Evolutionary conservation across 2,797 vertebrate species (phyloP).

Genomic region (Carapus acus): DNA sequence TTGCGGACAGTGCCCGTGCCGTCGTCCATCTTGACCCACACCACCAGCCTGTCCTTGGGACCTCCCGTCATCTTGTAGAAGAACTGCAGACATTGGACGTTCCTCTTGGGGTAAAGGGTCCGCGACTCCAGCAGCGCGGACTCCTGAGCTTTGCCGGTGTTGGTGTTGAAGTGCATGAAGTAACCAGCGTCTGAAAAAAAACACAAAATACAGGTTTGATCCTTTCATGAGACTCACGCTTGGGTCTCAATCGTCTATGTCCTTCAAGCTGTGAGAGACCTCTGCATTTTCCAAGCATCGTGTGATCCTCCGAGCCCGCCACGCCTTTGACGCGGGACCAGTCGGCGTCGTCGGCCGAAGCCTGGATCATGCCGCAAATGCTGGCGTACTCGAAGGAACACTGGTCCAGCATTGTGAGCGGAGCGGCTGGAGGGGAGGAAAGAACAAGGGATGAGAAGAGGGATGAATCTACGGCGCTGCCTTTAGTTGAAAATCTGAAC

Average conservation of each 20-base stretch:
- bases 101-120: conserved; percentile 83
- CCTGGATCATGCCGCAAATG: conserved; percentile 91
- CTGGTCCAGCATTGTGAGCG: conserved; percentile 84
- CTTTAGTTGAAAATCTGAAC: too few relatives aligned
- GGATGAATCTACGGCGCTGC: too few relatives aligned
- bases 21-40: conserved; percentile 83
- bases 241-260: neutral
- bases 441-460: neutral
- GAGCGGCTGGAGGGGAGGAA: conserved; percentile 67
- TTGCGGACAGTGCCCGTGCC: conserved; percentile 74
- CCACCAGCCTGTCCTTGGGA: conserved; percentile 71
- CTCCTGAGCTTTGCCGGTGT: conserved; percentile 54
- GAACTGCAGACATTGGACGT: conserved; percentile 86
- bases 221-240: neutral
- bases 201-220: conserved; percentile 3
- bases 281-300: conserved; percentile 75
- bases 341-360: conserved; percentile 68
- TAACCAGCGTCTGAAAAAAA: conserved; percentile 76
- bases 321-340: conserved; percentile 72
- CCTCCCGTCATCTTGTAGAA: conserved; percentile 87
- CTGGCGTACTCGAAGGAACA: conserved; percentile 83
- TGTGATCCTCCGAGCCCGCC: conserved; percentile 71
- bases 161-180: conserved; percentile 80
- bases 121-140: conserved; percentile 82
- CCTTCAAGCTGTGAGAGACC: conserved; percentile 58